Evolutionary conservation across 2,113 vertebrate genomes (phyloP), one percentile per base, ranked within the genome.

Genomic region (Dromaius novaehollandiae): DNA sequence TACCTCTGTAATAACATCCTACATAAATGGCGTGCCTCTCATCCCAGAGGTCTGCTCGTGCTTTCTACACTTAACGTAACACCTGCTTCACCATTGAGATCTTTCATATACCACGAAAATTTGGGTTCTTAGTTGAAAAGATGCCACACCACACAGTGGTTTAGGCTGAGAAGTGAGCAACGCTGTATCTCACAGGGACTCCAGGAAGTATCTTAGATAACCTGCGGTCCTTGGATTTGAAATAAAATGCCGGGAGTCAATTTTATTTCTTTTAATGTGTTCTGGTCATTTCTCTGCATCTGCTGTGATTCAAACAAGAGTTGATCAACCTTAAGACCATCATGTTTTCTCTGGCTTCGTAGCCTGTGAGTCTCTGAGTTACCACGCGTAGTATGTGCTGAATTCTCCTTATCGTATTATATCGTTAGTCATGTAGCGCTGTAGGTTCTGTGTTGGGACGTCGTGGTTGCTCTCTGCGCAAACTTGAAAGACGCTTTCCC

Each of bases 1-100:
- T 95, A 94, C n/a, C 55, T 86, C 87, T 82, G 88, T 96, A 95
- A 86, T 95, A 87, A 80, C 65, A 90, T 90, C 86, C 92, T 64
- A 32, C 77, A 82, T 86, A 55, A 94, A 90, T 32, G 66, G 34
- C 26, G 0, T 82, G 55, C 86, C 74, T 87, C 60, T 77, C 81
- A 66, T 96, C 83, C 84, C 70, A 61, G 4, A 86, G 85, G 84
- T 93, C 93, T 89, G 44, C 82, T 89, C 32, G 0, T 15, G 7
- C 81, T 87, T 74, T 87, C 70, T 44, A 1, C 13, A 1, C 85
- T 88, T 68, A 20, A 89, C 86, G 79, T 69, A 80, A 85, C 78
- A 74, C 56, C 76, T 94, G 12, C 71, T 90, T 69, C 69, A 11
- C 51, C 66, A 38, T 25, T 53, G 74, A 34, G 84, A 50, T 87